phyloP scores from a whole-genome alignment of 2,888 invertebrate genomes.

The Palloptera scutellata region DNA sequence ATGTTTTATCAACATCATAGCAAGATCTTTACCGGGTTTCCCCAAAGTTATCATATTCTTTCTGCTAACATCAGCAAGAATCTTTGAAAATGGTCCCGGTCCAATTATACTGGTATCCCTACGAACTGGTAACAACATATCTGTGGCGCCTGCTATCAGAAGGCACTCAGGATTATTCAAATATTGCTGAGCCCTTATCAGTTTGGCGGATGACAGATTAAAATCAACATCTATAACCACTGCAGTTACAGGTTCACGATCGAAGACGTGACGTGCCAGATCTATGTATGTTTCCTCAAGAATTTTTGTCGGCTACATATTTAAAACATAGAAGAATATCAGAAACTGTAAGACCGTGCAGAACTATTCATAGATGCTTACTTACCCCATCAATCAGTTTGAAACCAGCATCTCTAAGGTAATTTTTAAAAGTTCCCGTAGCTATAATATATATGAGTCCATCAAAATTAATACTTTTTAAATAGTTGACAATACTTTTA shows the following conservation, averaged over 20 bases:
- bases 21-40: slow-evolving; percentile 65
- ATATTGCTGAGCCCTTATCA: slow-evolving; percentile 64
- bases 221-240: slow-evolving; percentile 66
- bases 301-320: slow-evolving; percentile 49
- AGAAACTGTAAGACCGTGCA: neutral
- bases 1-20: slow-evolving; percentile 49
- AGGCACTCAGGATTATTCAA: slow-evolving; percentile 64
- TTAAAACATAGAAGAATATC: slow-evolving; percentile 20
- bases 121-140: slow-evolving; percentile 58
- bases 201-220: slow-evolving; percentile 62
- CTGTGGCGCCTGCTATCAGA: slow-evolving; percentile 63
- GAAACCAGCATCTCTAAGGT: slow-evolving; percentile 64
- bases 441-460: slow-evolving; percentile 66
- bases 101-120: slow-evolving; percentile 60
- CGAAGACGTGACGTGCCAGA: slow-evolving; percentile 46
- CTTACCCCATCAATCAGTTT: slow-evolving; percentile 61
- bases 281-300: slow-evolving; percentile 48
- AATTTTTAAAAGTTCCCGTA: slow-evolving; percentile 51
- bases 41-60: slow-evolving; percentile 59
- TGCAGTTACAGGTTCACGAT: slow-evolving; percentile 62
- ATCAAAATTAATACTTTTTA: slow-evolving; percentile 65
- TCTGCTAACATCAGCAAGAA: slow-evolving; percentile 59
- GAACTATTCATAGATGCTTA: slow-evolving; percentile 3
- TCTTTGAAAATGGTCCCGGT: slow-evolving; percentile 60
- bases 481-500: slow-evolving; percentile 63